Evolutionary conservation across 2,888 invertebrate genomes (phyloP), one percentile per base, ranked within the genome.

Genomic region (Neoitamus cyanurus): DNA sequence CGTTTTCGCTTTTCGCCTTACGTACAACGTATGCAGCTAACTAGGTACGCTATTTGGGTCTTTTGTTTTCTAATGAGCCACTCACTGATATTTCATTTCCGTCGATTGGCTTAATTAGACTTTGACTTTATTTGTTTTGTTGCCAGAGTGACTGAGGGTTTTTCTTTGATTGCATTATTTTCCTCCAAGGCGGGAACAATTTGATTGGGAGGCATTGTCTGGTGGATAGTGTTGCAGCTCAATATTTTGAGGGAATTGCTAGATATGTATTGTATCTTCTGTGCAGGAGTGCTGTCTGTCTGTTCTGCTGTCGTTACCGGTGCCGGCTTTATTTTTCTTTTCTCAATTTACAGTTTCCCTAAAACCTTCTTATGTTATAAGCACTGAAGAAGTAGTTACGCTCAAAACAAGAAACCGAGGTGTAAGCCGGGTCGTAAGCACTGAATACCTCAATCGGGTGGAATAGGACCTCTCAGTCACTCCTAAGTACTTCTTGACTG

Each of bases 31-130:
- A 58, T 20, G 58, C 25, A 25, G 58, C 25, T 58, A 9, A 58
- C 58, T 58, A 15, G 58, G 58, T 9, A 7, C 58, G 58, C 58
- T 58, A 58, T 25, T 37, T 58, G 58, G 20, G 25, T 20, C 58
- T 58, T 58, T 58, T 58, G 58, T 58, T 58, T 58, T 58, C 58
- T 58, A 58, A 58, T 58, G 58, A 58, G 58, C 58, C 58, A 25
- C 58, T 58, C 58, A 25, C 58, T 58, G 58, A 58, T 58, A 58
- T 20, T 58, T 58, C 58, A 58, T 58, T 58, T 58, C 58, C 58
- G 25, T 58, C 25, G 58, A 58, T 5, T 25, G 58, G 58, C 20
- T 58, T 58, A 58, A 58, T 58, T 58, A 58, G 25, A 58, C 58
- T 58, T 58, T 58, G 58, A 58, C 9, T 58, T 20, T 58, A 58